Conservation (phyloP, 1,140 invertebrate genomes). For the Sycophila sp. region DNA sequence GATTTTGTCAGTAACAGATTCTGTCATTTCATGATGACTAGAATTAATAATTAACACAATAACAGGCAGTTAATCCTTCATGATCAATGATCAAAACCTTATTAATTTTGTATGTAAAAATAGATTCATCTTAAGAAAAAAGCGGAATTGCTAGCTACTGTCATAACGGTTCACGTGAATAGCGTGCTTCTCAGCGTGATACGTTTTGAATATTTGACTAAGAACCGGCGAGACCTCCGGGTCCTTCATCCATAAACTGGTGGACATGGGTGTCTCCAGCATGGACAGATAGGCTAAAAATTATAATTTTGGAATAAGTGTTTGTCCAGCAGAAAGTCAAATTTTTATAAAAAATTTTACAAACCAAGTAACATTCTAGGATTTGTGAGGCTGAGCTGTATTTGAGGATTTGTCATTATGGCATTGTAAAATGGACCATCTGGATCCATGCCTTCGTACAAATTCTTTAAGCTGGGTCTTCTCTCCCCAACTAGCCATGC, state of each 20-base stretch:
- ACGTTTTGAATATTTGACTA: constrained; percentile 73
- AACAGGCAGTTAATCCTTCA: constrained; percentile 4
- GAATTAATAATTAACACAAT: constrained; percentile 4
- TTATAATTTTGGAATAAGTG: neutral
- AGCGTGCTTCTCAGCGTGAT: constrained; percentile 73
- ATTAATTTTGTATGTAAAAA: constrained; percentile 14
- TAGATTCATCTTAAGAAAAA: neutral
- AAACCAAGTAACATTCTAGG: constrained; percentile 71
- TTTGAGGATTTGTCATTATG: constrained; percentile 72
- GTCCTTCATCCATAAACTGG: constrained; percentile 73
- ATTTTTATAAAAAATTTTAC: neutral
- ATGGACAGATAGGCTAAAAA: constrained; percentile 72
- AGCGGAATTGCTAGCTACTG: constrained; percentile 40
- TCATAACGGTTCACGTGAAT: constrained; percentile 57
- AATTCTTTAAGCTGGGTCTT: constrained; percentile 64
- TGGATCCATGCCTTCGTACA: constrained; percentile 70
- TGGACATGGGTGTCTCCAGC: constrained; percentile 70
- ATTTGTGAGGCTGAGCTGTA: constrained; percentile 74
- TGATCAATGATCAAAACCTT: neutral
- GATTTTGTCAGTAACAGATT: neutral
- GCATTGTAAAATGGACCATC: constrained; percentile 72
- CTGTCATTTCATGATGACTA: constrained; percentile 17
- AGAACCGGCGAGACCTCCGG: constrained; percentile 72
- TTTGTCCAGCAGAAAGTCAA: no score
- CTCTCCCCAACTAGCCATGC: constrained; percentile 71